Evolutionary conservation across 2,888 invertebrate species (phyloP).

Genomic region (Gari tellinella): DNA sequence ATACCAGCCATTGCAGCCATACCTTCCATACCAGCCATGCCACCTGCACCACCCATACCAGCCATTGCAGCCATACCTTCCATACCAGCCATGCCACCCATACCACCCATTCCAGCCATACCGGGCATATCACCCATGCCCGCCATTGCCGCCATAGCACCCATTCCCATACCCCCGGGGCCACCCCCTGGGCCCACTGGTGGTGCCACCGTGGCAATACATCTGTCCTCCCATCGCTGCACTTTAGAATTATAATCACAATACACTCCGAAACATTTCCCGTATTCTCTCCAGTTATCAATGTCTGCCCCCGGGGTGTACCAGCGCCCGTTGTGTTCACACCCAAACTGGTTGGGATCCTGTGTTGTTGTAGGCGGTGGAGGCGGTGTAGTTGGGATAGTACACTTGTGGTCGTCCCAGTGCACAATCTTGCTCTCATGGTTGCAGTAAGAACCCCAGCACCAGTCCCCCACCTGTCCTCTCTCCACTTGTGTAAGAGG

Average conservation of each 20-base stretch:
- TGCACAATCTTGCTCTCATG: constrained; percentile 47
- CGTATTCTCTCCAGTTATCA: constrained; percentile 32
- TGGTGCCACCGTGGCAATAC: constrained; percentile 34
- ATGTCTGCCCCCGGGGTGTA: constrained; percentile 51
- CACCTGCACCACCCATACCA: constrained; percentile 2
- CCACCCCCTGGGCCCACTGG: neutral
- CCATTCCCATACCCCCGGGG: constrained; percentile 1
- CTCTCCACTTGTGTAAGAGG: constrained; percentile 40
- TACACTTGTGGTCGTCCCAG: constrained; percentile 58
- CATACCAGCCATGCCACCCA: neutral
- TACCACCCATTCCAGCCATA: neutral
- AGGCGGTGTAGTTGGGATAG: constrained; percentile 13
- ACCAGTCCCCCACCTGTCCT: constrained; percentile 53
- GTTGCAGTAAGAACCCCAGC: constrained; percentile 55
- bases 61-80: neutral
- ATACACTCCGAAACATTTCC: constrained; percentile 44
- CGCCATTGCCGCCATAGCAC: neutral
- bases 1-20: constrained; percentile 10
- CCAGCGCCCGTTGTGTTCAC: constrained; percentile 38
- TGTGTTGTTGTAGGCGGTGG: neutral
- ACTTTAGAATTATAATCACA: constrained; percentile 47
- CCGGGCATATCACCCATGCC: constrained; percentile 7
- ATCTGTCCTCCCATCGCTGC: constrained; percentile 44
- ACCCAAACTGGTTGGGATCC: constrained; percentile 10
- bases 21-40: constrained; percentile 4